These are phyloP conservation scores for Aegypius monachus DNA, from an alignment of 2,113 vertebrate species.

Conservation along the genomic window DNA sequence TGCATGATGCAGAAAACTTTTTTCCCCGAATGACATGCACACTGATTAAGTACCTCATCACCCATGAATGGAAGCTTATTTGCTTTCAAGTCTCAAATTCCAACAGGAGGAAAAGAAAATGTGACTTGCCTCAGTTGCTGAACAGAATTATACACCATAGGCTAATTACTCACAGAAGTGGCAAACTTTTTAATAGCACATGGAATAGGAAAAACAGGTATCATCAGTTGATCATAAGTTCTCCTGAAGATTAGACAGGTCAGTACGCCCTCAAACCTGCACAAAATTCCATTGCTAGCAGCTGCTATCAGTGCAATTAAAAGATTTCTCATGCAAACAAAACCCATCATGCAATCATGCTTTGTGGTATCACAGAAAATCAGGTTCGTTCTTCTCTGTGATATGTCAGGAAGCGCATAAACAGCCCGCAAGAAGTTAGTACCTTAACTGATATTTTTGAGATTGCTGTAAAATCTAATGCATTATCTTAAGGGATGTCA, in stretches of 20 bases:
- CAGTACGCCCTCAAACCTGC: constrained; percentile 23
- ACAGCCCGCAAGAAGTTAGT: constrained; percentile 70
- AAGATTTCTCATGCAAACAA: constrained; percentile 78
- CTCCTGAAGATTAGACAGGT: constrained; percentile 41
- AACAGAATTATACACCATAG: neutral
- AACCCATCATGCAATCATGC: constrained; percentile 87
- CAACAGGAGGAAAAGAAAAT: constrained; percentile 51
- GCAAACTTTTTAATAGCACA: neutral
- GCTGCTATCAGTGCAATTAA: constrained; percentile 17
- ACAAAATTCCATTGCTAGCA: constrained; percentile 26
- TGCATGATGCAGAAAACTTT: constrained; percentile 27
- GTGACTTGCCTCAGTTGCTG: neutral
- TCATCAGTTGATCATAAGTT: neutral
- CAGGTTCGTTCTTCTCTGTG: constrained; percentile 20
- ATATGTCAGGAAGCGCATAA: constrained; percentile 51
- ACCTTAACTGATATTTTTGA: neutral
- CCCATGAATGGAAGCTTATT: constrained; percentile 31
- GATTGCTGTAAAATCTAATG: neutral
- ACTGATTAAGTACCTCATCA: constrained; percentile 5
- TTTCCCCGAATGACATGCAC: neutral
- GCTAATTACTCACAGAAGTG: neutral
- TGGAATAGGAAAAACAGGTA: constrained; percentile 3
- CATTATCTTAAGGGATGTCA: neutral
- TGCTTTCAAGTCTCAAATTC: constrained; percentile 5
- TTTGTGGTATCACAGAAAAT: constrained; percentile 61